Base-by-base conservation (phyloP, 2,888 invertebrate genomes). In the Drosophila lutescens region DNA sequence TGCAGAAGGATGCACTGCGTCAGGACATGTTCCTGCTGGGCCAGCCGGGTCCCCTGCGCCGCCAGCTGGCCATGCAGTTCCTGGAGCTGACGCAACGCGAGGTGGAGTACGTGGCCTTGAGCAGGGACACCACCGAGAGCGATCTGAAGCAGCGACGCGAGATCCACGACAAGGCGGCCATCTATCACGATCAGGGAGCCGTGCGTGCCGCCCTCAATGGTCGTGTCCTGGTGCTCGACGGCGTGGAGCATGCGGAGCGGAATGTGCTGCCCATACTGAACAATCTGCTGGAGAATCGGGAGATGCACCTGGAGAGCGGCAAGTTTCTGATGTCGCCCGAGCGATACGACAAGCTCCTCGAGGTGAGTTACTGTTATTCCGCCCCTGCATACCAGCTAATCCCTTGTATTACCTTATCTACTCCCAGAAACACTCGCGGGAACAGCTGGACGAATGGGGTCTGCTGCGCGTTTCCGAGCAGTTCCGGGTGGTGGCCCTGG, bases 231-330 rank as follows among this genome's bases (percentile, higher is more conserved):
- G 94, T 99, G 3, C 93, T 99, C 62, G 99, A 99, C 92, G 99
- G 99, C 2, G 97, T 99, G 61, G 99, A 99, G 93, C 98, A 99
- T 91, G 98, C 98, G 0, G 99, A 99, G 91, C 94, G 99, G 53
- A 99, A 99, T 93, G 99, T 99, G 44, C 93, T 99, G 69, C 99
- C 99, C 38, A 97, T 99, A 51, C 93, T 99, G 43, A 99, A 99
- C 92, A 99, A 99, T 93, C 93, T 99, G 59, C 93, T 99, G 57
- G 99, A 99, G 93, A 99, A 99, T 92, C 94, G 99, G 62, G 99
- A 99, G 93, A 99, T 99, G 98, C 98, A 99, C 92, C 93, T 99
- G 70, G 99, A 99, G 93, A 99, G 99, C 93, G 99, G 99, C 0
- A 93, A 98, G 81, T 97, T 99, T 91, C 93, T 99, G 41, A 96